Percentiles rank a stretch among this genome's conserved stretches.
These are phyloP conservation scores for Leucoraja ocellata DNA, from an alignment of 2,797 vertebrate genomes.

Conservation along the genomic window DNA sequence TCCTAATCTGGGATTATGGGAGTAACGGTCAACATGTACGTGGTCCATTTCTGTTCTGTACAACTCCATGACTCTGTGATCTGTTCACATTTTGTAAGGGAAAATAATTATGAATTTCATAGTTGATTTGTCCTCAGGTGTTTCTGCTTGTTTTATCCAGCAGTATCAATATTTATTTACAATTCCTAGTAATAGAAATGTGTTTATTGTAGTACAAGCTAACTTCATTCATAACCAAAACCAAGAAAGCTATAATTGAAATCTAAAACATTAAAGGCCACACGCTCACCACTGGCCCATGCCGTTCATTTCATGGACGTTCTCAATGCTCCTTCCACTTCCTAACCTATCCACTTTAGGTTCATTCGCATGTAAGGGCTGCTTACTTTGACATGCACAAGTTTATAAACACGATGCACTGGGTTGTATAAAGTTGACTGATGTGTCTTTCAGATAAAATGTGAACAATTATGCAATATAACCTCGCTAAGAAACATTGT, in stretches of 20 bases:
- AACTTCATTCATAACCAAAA: too few relatives aligned
- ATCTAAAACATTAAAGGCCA: too few relatives aligned
- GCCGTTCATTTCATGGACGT: neutral
- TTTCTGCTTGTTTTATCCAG: neutral
- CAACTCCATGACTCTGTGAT: neutral
- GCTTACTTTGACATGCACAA: neutral
- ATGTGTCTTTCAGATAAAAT: neutral
- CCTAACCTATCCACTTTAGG: neutral
- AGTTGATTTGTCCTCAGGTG: neutral
- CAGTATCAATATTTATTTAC: too few relatives aligned
- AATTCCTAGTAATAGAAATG: too few relatives aligned
- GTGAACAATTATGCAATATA: neutral
- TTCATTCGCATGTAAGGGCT: neutral
- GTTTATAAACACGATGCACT: neutral
- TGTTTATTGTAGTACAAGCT: too few relatives aligned
- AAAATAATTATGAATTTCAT: neutral
- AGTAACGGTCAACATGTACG: too few relatives aligned
- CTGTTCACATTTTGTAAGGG: neutral
- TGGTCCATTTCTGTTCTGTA: too few relatives aligned
- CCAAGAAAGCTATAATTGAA: too few relatives aligned
- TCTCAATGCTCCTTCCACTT: neutral
- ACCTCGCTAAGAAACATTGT: neutral
- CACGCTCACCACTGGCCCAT: neutral
- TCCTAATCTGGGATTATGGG: too few relatives aligned
- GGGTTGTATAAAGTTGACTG: neutral